phyloP scores from a whole-genome alignment of 2,113 vertebrate genomes.

The Chaetops frenatus region DNA sequence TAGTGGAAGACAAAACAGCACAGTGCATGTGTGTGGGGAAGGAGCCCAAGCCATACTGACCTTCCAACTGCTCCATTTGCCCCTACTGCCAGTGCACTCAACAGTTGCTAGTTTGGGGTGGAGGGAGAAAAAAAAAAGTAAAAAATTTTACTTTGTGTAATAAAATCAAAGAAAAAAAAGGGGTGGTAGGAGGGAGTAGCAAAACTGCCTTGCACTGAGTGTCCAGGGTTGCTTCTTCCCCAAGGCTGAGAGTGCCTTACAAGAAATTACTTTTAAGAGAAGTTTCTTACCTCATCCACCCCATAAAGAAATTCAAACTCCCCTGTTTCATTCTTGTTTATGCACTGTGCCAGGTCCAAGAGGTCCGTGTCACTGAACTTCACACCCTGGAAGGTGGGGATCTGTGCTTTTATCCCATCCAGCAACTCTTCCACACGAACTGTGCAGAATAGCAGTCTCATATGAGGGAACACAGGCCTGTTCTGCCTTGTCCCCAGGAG shows the following conservation, averaged over 20 bases:
- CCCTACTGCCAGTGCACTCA: constrained; percentile 82
- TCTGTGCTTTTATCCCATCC: constrained; percentile 77
- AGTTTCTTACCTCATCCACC: constrained; percentile 85
- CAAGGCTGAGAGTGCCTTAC: neutral
- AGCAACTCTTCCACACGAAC: constrained; percentile 81
- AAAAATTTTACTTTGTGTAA: neutral
- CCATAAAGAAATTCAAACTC: constrained; percentile 83
- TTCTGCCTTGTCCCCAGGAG: neutral
- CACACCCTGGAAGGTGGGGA: constrained; percentile 88
- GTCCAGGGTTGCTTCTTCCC: neutral
- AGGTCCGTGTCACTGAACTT: constrained; percentile 87
- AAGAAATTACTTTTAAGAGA: neutral
- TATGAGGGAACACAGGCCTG: neutral
- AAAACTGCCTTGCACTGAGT: neutral
- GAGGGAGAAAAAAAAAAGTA: neutral
- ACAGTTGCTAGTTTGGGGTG: constrained; percentile 79
- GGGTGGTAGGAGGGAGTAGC: neutral
- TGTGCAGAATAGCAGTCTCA: constrained; percentile 49
- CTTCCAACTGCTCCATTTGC: constrained; percentile 91
- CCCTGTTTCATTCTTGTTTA: constrained; percentile 62
- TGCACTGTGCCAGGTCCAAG: constrained; percentile 87
- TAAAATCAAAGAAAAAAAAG: neutral
- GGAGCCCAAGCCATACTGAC: constrained; percentile 61
- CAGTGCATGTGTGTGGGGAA: neutral
- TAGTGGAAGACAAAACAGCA: neutral